A percentile compares a stretch with the other conserved stretches of the same genome.
Conservation (phyloP, 2,888 invertebrate species). For the Limnephilus lunatus region DNA sequence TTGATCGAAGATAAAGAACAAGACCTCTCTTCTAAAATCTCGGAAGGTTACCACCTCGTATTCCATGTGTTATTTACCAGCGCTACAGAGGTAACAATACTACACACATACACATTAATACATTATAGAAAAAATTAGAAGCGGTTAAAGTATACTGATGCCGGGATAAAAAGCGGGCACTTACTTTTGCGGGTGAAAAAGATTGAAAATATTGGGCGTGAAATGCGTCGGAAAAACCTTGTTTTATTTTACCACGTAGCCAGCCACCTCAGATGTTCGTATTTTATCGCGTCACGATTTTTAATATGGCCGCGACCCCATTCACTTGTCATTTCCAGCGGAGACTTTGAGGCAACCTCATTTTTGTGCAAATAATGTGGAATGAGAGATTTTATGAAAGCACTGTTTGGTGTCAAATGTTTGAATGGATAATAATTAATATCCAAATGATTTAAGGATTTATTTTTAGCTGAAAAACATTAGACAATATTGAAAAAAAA, state of each 20-base stretch:
- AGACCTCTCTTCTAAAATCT: no score
- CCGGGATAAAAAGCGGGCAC: no score
- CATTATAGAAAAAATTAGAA: no score
- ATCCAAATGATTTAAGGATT: not conserved
- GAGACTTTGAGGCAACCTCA: not conserved
- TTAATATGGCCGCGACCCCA: conserved; percentile 28
- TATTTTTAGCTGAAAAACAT: not conserved
- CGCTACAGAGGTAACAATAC: no score
- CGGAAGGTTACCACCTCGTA: no score
- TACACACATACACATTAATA: no score
- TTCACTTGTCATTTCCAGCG: conserved; percentile 15
- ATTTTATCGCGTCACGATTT: conserved; percentile 25
- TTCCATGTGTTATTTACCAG: no score
- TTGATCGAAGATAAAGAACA: no score
- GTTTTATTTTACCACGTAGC: not conserved
- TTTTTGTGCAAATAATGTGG: not conserved
- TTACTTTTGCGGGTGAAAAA: not conserved
- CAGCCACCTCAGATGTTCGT: conserved; percentile 8
- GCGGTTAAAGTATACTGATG: no score
- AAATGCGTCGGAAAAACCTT: not conserved
- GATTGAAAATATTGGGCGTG: conserved; percentile 14
- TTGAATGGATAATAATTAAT: no score
- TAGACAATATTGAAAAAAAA: not conserved
- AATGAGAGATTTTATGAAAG: not conserved
- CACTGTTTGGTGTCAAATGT: not conserved